Evolutionary conservation across 2,797 vertebrate species (phyloP), one percentile per base, ranked within the genome.

Genomic region (Merluccius polli): DNA sequence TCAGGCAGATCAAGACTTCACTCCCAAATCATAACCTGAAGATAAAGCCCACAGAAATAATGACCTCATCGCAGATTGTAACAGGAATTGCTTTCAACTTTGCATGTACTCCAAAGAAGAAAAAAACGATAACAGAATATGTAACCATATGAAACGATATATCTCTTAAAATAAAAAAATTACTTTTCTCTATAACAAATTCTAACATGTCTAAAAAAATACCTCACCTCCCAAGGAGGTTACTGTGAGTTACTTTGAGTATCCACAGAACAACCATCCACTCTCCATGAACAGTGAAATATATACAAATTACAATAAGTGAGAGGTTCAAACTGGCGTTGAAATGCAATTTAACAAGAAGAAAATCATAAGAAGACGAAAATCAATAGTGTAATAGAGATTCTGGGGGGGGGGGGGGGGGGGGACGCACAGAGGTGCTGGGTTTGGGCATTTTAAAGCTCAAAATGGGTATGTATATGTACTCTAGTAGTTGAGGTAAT

Each of bases 401-500:
- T 7, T 1, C n/a, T 65, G 59, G 4, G n/a, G 59, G 59, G 24
- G 9, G 24, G 10, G 52, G 52, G 21, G 48, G 48, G 44, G 10
- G 10, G 16, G n/a, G n/a, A n/a, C n/a, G n/a, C n/a, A n/a, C n/a
- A 44, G 13, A 18, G 44, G 16, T 21, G 44, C 16, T 21, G 1
- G 4, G 44, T 21, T 48, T 21, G 44, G 52, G 21, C 52, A n/a
- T 21, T n/a, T 59, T 24, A 59, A 59, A 59, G 44, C 41, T 44
- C 41, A 1, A 16, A 13, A 5, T 21, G 4, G 16, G 52, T 52
- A 59, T 59, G 52, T n/a, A 59, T 24, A 59, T 24, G n/a, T 24
- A 24, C 52, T 59, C 21, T 59, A n/a, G 21, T 21, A 59, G 52
- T 59, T 59, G 65, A 68, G 65, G 65, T 68, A 68, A 68, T 68